Evolutionary conservation across 2,113 vertebrate species (phyloP), one percentile per base, ranked within the genome.

Genomic region (Plectropomus leopardus): DNA sequence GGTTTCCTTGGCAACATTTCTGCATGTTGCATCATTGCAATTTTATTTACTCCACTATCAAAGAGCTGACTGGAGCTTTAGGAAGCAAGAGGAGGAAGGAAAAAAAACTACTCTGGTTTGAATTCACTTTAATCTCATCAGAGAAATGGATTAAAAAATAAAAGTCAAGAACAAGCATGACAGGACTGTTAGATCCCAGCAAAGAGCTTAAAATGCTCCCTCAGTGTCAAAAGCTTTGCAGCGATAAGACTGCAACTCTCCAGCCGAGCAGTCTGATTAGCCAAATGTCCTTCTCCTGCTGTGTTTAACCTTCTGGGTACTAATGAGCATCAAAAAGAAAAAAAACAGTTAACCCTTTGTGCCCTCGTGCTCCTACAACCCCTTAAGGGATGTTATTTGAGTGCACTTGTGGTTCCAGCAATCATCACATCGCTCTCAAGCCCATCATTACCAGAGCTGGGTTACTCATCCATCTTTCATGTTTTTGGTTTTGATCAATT

Each of bases 1-100:
- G 48, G 32, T 68, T 80, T 86, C 47, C 79, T 69, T 84, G 88
- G 86, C 86, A 84, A 72, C 66, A 72, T 92, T 90, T 93, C 92
- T 86, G 51, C 73, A 76, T 50, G 82, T 94, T 94, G 89, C 92
- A 90, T 94, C 93, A 93, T 84, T 76, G 3, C 42, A n/a, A n/a
- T 23, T 88, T 77, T 88, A 78, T 86, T 85, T 86, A 75, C 72
- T 74, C 59, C 78, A n/a, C 73, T 75, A 80, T 88, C 83, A 92
- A 80, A 82, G 89, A 81, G 72, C 65, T 78, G 72, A 87, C 40
- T 82, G 54, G 32, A 88, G 78, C 82, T 64, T 74, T 74, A 64
- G 72, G 63, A 86, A 78, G 59, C 36, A 61, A 28, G 50, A 67
- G 66, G 47, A 34, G 63, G 40, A 26, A 40, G 32, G 30, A 3